Evolutionary conservation across 2,113 vertebrate species (phyloP).

Genomic region (Archilochus colubris): DNA sequence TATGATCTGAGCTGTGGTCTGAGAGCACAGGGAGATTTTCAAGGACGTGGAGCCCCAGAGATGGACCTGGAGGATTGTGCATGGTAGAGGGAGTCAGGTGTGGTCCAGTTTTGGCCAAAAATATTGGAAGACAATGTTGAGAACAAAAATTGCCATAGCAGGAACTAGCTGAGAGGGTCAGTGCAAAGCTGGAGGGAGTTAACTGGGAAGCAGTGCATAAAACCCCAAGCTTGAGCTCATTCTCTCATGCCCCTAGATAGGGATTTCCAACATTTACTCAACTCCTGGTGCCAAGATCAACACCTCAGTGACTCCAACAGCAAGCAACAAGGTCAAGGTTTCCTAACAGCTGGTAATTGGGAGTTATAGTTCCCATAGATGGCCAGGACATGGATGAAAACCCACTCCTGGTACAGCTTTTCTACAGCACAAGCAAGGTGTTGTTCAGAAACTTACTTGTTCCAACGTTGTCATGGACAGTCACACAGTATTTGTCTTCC

Average conservation of each 20-base stretch:
- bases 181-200: background rate
- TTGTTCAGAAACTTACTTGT: background rate
- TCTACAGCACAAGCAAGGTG: background rate
- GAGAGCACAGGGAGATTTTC: background rate
- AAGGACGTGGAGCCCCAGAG: background rate
- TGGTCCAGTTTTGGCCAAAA: background rate
- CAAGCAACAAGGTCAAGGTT: background rate
- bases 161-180: background rate
- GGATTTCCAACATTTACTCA: background rate
- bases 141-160: background rate
- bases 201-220: rapidly evolving
- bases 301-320: background rate
- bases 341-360: rapidly evolving
- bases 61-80: background rate
- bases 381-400: background rate
- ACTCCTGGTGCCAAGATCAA: rapidly evolving
- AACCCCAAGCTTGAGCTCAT: background rate
- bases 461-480: background rate
- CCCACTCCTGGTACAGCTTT: background rate
- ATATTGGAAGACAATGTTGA: background rate
- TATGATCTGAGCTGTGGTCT: background rate
- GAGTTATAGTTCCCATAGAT: rapidly evolving
- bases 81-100: background rate
- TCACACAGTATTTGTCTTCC: slow-evolving; percentile 50
- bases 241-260: background rate